Evolutionary conservation across 2,888 invertebrate species (phyloP), one percentile per base, ranked within the genome.

Genomic region (Lissocephala sabroskyi): DNA sequence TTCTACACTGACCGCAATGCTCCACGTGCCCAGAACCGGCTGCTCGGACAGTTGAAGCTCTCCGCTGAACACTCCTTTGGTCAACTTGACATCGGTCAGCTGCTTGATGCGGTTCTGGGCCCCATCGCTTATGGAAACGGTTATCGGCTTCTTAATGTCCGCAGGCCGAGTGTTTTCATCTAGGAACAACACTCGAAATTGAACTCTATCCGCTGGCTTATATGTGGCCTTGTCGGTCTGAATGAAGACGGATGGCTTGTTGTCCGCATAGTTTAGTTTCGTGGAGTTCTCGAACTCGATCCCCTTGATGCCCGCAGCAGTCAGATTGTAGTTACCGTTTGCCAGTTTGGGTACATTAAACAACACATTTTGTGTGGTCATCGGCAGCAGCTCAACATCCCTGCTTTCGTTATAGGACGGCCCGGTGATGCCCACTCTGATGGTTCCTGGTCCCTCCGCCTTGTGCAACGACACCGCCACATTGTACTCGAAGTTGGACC

Each of bases 151-250:
- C 3, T 62, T 59, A n/a, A 80, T 53, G 10, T 59, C 58, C 1
- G 75, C 76, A 83, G 95, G 93, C 62, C 90, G 88, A 41, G 94
- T 85, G 58, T 90, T 88, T 0, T 92, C 89, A 79, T 92, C 91
- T 40, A 95, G 85, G 13, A 92, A 88, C 14, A 95, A 85, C 5
- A 92, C 64, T 5, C 83, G 70, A 84, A 95, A 97, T 82, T 91
- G 88, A 18, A 98, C 91, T 60, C 89, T 89, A 79, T 92, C 91
- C 7, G 92, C 90, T 0, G 96, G 96, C 80, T 95, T 93, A 84
- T 97, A 97, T 56, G 96, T 91, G 7, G 94, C 91, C 84, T 95
- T 93, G 85, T 97, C 97, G 0, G 96, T 96, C 83, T 97, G 96
- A 56, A 97, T 89, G 76, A 95, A 93, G 10, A 95, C 88, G 9